Conservation (phyloP, 2,797 vertebrate species). For the Astyanax mexicanus region DNA sequence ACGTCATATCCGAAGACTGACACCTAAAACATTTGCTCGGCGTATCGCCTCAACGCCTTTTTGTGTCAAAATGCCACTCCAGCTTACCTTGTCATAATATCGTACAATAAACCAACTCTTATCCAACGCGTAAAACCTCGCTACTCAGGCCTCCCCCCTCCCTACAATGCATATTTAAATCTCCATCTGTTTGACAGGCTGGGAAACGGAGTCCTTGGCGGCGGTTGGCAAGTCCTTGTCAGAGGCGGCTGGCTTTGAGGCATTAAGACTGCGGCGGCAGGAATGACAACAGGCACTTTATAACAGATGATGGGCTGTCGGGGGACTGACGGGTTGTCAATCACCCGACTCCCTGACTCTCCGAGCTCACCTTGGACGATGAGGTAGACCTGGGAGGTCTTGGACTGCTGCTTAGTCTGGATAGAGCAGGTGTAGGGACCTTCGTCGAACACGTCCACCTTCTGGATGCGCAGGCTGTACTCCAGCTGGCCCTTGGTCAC, state of each 20-base stretch:
- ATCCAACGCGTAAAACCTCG: not conserved
- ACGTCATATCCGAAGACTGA: not conserved
- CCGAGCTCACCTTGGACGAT: slow-evolving; percentile 93
- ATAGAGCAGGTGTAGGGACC: slow-evolving; percentile 97
- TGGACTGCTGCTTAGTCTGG: slow-evolving; percentile 95
- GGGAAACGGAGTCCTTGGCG: slow-evolving; percentile 21
- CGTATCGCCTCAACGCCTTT: not conserved
- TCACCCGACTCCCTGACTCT: slow-evolving; percentile 7
- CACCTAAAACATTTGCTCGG: not conserved
- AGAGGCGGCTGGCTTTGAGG: slow-evolving; percentile 6
- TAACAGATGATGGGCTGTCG: slow-evolving; percentile 12
- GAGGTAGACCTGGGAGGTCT: slow-evolving; percentile 97
- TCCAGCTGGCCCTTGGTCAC: slow-evolving; percentile 95
- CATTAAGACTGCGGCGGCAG: slow-evolving; percentile 15
- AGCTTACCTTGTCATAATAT: not conserved
- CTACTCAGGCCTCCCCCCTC: not conserved
- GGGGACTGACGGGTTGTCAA: slow-evolving; percentile 40
- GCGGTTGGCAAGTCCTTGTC: slow-evolving; percentile 17
- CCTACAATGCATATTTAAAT: slow-evolving; percentile 49
- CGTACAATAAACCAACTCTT: slow-evolving; percentile 10
- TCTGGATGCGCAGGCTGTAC: slow-evolving; percentile 98
- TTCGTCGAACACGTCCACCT: slow-evolving; percentile 97
- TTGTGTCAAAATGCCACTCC: slow-evolving; percentile 14
- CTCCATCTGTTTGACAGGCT: slow-evolving; percentile 32
- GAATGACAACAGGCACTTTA: slow-evolving; percentile 10